Evolutionary conservation across 1,140 invertebrate genomes (phyloP).

Genomic region (Leptinotarsa undecemlineata): DNA sequence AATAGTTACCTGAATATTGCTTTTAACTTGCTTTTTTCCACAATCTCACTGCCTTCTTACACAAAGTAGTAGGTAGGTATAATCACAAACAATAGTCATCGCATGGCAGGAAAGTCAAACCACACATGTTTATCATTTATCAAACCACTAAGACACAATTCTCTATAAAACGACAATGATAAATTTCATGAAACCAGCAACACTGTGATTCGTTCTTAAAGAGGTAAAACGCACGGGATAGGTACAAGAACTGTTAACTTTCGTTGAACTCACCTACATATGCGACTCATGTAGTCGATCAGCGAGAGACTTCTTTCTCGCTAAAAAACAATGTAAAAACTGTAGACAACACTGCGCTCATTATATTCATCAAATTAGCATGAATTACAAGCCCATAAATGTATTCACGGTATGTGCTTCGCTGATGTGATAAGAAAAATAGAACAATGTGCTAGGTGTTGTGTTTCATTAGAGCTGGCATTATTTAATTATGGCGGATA

Average conservation of each 20-base stretch:
- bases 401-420: slow-evolving; percentile 9
- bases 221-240: background rate
- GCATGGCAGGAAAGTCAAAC: no score
- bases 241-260: slow-evolving; percentile 4
- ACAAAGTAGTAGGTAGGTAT: no score
- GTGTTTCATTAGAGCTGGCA: background rate
- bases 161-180: no score
- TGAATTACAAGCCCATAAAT: slow-evolving; percentile 13
- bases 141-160: no score
- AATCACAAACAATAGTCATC: no score
- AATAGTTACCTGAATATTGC: no score
- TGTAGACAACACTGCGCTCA: background rate
- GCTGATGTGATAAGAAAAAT: slow-evolving; percentile 20
- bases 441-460: slow-evolving; percentile 16
- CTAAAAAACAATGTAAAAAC: background rate
- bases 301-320: background rate
- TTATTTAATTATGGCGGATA: background rate
- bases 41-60: no score
- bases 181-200: no score
- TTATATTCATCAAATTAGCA: slow-evolving; percentile 1
- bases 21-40: no score
- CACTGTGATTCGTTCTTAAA: background rate
- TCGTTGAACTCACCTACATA: slow-evolving; percentile 5
- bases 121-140: no score
- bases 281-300: background rate